Evolutionary conservation across 2,113 vertebrate species (phyloP).

Genomic region (Pteruthius melanotis): DNA sequence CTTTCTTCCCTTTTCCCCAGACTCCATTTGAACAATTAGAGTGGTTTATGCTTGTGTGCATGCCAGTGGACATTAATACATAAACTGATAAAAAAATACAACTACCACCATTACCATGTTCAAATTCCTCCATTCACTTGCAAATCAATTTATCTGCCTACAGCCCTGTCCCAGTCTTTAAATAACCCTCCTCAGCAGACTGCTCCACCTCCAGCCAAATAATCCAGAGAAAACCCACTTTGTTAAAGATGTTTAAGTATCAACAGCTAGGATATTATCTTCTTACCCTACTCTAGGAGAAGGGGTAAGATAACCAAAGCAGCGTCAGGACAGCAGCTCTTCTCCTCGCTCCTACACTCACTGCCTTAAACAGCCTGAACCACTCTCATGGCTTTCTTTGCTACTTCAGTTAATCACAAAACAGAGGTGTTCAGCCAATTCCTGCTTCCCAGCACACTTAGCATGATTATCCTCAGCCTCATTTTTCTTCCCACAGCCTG

Average conservation of each 20-base stretch:
- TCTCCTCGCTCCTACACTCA: background rate
- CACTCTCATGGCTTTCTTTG: background rate
- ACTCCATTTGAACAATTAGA: constrained; percentile 44
- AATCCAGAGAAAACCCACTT: constrained; percentile 32
- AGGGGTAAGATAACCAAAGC: background rate
- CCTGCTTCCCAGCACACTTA: constrained; percentile 23
- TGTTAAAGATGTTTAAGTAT: background rate
- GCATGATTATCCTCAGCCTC: constrained; percentile 22
- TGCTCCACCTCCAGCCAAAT: constrained; percentile 50
- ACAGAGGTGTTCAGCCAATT: constrained; percentile 25
- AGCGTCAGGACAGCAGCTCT: background rate
- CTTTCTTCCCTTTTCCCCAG: constrained; percentile 29
- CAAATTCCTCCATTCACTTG: constrained; percentile 31
- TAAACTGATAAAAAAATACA: constrained; percentile 50
- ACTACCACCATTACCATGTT: background rate
- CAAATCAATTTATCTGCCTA: constrained; percentile 47
- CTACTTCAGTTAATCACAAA: constrained; percentile 9
- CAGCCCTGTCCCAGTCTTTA: constrained; percentile 40
- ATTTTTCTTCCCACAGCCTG: constrained; percentile 41
- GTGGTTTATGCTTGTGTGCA: background rate
- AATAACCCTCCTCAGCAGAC: constrained; percentile 51
- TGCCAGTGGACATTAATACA: constrained; percentile 24
- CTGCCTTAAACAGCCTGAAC: background rate
- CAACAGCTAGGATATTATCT: background rate
- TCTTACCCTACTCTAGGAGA: background rate